A percentile compares a stretch with the other conserved stretches of the same genome.
phyloP scores from a whole-genome alignment of 2,797 vertebrate genomes.

The Ctenopoma multispine region DNA sequence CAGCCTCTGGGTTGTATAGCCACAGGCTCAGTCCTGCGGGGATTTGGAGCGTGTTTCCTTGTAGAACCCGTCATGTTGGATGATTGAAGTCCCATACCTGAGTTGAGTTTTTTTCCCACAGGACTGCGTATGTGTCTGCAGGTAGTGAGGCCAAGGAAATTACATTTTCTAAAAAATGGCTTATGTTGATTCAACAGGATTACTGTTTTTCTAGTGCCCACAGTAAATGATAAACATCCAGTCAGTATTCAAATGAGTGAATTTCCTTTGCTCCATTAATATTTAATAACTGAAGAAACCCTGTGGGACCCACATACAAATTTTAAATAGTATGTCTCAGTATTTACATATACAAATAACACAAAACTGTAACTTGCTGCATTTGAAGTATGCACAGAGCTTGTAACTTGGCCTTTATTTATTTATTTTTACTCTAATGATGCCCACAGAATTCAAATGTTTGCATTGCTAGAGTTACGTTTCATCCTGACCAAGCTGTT shows the following conservation, averaged over 20 bases:
- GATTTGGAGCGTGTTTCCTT: conserved; percentile 55
- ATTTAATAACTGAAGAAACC: conserved; percentile 46
- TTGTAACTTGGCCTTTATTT: background rate
- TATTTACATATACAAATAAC: conserved; percentile 34
- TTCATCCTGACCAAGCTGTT: too few relatives aligned
- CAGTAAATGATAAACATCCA: conserved; percentile 42
- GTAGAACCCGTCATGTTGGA: conserved; percentile 56
- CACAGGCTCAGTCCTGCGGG: conserved; percentile 64
- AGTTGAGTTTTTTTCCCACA: conserved; percentile 42
- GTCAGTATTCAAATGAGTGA: conserved; percentile 49
- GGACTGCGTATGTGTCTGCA: conserved; percentile 13
- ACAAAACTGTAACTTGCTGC: background rate
- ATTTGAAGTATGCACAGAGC: background rate
- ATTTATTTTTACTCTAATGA: background rate
- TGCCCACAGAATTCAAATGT: too few relatives aligned
- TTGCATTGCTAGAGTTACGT: too few relatives aligned
- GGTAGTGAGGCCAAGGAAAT: conserved; percentile 9
- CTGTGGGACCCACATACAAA: conserved; percentile 8
- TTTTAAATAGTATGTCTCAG: background rate
- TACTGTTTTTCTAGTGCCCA: conserved; percentile 26
- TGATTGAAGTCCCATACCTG: conserved; percentile 64
- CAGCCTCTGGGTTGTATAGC: conserved; percentile 67
- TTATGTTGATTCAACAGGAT: conserved; percentile 46
- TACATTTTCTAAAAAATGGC: conserved; percentile 14
- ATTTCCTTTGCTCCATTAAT: conserved; percentile 39